phyloP scores from a whole-genome alignment of 2,797 vertebrate species.

The Catharus ustulatus region DNA sequence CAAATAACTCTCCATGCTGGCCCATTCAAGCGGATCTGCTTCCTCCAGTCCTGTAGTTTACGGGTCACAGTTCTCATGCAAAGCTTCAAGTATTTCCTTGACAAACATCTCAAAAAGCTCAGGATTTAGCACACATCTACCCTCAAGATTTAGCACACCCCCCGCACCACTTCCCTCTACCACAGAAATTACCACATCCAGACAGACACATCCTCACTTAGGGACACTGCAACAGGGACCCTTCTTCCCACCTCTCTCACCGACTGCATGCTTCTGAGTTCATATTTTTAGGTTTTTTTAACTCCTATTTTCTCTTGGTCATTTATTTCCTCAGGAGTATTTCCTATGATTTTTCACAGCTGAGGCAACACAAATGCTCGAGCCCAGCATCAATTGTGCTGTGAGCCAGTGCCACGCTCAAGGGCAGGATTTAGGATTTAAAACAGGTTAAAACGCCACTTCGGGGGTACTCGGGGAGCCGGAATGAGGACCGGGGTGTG shows the following conservation, averaged over 20 bases:
- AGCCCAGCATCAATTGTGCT: background rate
- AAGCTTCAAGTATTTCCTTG: background rate
- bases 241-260: background rate
- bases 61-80: background rate
- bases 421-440: background rate
- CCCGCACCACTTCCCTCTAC: background rate
- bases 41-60: background rate
- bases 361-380: background rate
- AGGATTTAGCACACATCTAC: background rate
- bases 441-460: background rate
- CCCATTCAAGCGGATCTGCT: background rate
- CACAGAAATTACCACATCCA: background rate
- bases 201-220: rapidly evolving
- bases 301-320: background rate
- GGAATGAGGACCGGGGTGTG: background rate
- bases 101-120: background rate
- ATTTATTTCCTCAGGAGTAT: background rate
- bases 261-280: too few species aligned
- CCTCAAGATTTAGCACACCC: background rate
- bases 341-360: background rate
- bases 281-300: background rate
- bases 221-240: background rate
- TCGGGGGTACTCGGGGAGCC: background rate
- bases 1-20: background rate
- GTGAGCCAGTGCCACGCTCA: background rate